Base-by-base conservation (phyloP, 2,888 invertebrate species). In the Pristionchus mayeri region DNA sequence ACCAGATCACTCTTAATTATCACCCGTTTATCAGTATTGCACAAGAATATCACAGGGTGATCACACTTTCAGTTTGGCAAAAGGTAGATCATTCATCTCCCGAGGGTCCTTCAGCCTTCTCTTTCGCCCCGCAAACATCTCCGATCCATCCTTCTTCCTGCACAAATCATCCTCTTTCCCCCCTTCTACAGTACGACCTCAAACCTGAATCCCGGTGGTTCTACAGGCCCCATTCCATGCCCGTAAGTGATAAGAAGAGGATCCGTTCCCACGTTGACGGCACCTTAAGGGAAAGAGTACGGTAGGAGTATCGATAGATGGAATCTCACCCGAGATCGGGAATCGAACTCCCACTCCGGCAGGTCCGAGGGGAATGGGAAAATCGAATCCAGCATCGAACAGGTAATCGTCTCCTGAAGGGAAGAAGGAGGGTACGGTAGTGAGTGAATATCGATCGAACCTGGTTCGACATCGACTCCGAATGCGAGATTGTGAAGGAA, bases 341-440 rank as follows among this genome's bases (percentile, higher is more conserved):
- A 91, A 88, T n/a, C 90, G 87, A 21, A 90, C 90, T 85, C 90
- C 90, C 48, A 90, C 90, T 40, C 91, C 91, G 0, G 89, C 87
- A 27, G 89, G 89, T 16, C 87, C 91, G 11, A 90, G 85, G 18
- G 90, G 90, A 60, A 91, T 86, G 13, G 67, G 67, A 37, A 67
- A 67, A 37, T 67, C 67, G 9, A 91, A 78, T 34, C 90, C 90
- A 67, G 88, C 90, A 85, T 91, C 91, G 78, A 90, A 88, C 24
- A 91, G 85, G 50, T 87, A 88, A 84, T 90, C 91, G 84, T 90
- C 90, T 87, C 90, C 90, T 81, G 57, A 2, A 44, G 13, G 60
- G 24, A 75, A 75, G 24, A 24, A 37, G 18, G 18, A 27, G 24
- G 24, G 16, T 67, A 67, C 60, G 16, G 60, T 30, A 30, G 30